Evolutionary conservation across 2,113 vertebrate species (phyloP).

Genomic region (Elgaria multicarinata): DNA sequence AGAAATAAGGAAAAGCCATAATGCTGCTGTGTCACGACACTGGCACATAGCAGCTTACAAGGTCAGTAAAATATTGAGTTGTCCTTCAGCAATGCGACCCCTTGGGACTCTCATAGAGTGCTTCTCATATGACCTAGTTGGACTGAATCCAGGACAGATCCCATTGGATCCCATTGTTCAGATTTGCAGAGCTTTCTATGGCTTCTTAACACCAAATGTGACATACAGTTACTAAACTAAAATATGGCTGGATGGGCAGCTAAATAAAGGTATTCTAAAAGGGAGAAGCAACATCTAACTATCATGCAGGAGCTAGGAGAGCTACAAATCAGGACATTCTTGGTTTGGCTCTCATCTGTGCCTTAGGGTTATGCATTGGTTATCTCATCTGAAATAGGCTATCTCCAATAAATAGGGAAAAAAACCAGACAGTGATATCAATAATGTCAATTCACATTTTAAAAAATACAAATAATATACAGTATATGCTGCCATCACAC

Average conservation of each 20-base stretch:
- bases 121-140: not conserved
- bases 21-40: not conserved
- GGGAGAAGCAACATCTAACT: not conserved
- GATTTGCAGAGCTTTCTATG: not conserved
- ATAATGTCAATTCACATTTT: not conserved
- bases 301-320: not conserved
- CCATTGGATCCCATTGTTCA: not conserved
- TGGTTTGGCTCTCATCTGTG: not conserved
- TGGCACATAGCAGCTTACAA: not conserved
- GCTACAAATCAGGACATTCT: not conserved
- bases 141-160: not conserved
- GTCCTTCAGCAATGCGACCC: not conserved
- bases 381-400: not conserved
- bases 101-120: not conserved
- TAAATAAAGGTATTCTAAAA: not conserved
- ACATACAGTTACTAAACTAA: not conserved
- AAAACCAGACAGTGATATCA: not conserved
- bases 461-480: not conserved
- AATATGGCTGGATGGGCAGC: no score
- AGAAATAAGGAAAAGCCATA: not conserved
- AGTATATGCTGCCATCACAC: not conserved
- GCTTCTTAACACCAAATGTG: not conserved
- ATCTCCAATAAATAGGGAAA: not conserved
- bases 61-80: not conserved
- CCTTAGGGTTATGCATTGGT: not conserved